Evolutionary conservation across 2,797 vertebrate genomes (phyloP).

Genomic region (Leptatherina wallacei): DNA sequence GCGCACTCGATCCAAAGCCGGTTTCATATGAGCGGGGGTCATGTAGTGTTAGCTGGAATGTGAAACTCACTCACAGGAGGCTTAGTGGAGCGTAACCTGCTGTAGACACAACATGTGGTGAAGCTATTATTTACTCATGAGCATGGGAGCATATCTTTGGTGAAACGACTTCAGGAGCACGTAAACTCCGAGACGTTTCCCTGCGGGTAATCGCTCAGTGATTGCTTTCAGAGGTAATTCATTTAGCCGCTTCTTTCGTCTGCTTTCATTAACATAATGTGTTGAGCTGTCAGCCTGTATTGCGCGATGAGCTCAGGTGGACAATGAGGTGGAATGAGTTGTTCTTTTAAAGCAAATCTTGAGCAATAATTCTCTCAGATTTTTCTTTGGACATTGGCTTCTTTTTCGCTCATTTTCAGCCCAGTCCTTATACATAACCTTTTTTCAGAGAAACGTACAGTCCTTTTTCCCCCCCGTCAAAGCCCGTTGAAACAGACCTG

Average conservation of each 20-base stretch:
- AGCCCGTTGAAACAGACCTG: too few species aligned
- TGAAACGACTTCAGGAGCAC: not conserved
- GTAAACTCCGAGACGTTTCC: not conserved
- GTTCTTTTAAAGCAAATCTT: too few species aligned
- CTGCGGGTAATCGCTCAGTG: not conserved
- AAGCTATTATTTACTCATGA: slow-evolving; percentile 9
- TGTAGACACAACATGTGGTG: slow-evolving; percentile 35
- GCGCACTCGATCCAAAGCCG: not conserved
- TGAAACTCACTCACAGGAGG: slow-evolving; percentile 18
- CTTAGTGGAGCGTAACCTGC: slow-evolving; percentile 13
- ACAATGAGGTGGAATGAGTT: not conserved
- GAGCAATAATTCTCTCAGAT: too few species aligned
- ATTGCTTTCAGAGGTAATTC: not conserved
- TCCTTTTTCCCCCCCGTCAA: too few species aligned
- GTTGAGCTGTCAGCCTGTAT: not conserved
- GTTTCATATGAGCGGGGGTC: slow-evolving; percentile 27
- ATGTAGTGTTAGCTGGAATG: slow-evolving; percentile 25
- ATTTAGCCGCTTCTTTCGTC: not conserved
- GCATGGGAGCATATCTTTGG: not conserved
- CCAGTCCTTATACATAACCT: too few species aligned
- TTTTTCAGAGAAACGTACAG: too few species aligned
- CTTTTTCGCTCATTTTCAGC: too few species aligned
- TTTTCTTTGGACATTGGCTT: too few species aligned
- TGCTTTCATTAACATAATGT: not conserved
- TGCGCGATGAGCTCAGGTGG: not conserved